Conservation (phyloP, 2,113 vertebrate species). For the Dipodomys stephensi region DNA sequence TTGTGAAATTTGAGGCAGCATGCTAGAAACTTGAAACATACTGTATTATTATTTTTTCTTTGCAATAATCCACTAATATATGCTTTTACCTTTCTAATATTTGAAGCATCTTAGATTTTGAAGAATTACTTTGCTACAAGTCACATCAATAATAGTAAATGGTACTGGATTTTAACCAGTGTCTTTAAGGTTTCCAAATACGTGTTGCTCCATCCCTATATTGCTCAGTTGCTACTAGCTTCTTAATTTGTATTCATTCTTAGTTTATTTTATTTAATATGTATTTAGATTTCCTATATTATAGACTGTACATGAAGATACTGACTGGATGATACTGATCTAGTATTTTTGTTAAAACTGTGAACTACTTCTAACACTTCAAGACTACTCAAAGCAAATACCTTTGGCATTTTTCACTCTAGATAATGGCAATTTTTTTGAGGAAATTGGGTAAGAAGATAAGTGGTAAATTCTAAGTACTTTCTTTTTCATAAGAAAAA, state of each 20-base stretch:
- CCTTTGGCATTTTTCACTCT: neutral
- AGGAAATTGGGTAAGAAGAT: neutral
- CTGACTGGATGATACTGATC: neutral
- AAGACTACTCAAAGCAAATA: neutral
- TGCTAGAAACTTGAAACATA: neutral
- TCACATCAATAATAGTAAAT: neutral
- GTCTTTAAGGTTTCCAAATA: neutral
- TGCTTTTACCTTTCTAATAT: neutral
- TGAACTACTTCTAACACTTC: neutral
- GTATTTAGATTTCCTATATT: neutral
- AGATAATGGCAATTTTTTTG: neutral
- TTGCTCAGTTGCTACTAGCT: neutral
- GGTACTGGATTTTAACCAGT: neutral
- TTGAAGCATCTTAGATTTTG: neutral
- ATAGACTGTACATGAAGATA: neutral
- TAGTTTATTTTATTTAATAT: neutral
- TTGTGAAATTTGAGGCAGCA: slow-evolving; percentile 20
- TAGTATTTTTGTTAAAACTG: neutral
- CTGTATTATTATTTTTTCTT: neutral
- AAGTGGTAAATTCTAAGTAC: neutral
- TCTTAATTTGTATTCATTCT: neutral
- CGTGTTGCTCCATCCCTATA: neutral
- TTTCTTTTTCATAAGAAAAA: slow-evolving; percentile 16
- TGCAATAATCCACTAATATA: neutral
- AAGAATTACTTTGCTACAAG: slow-evolving; percentile 22